Evolutionary conservation across 2,888 invertebrate genomes (phyloP).

Genomic region (Drosophila rubida): DNA sequence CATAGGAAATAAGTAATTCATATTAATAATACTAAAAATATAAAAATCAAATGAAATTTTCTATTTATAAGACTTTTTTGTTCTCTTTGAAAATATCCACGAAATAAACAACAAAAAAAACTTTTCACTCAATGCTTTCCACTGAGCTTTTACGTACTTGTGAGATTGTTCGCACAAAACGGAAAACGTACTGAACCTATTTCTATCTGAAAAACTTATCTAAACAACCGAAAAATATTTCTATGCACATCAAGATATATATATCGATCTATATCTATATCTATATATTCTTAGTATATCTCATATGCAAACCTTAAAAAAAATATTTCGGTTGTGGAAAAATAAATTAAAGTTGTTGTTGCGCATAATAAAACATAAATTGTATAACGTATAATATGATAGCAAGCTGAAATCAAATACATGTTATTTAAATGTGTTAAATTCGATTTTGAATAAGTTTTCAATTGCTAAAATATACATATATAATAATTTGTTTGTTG

Average conservation of each 20-base stretch:
- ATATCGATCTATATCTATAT: not conserved
- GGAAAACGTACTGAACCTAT: conserved; percentile 44
- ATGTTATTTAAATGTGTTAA: too few species aligned
- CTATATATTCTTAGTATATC: not conserved
- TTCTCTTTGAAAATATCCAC: conserved; percentile 33
- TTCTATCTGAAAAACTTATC: conserved; percentile 30
- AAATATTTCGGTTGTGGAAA: not conserved
- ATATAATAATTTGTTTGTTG: not conserved
- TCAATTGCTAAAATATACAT: too few species aligned
- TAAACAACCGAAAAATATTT: conserved; percentile 9
- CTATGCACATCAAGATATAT: not conserved
- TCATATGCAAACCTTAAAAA: not conserved
- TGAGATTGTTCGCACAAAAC: conserved; percentile 51
- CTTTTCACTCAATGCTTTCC: conserved; percentile 35
- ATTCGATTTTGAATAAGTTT: too few species aligned
- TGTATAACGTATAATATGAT: too few species aligned
- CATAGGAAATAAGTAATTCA: not conserved
- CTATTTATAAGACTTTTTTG: conserved; percentile 38
- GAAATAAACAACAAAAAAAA: conserved; percentile 29
- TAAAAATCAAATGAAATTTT: conserved; percentile 7
- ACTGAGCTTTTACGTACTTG: conserved; percentile 48
- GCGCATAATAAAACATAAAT: too few species aligned
- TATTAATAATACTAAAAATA: not conserved
- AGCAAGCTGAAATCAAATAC: too few species aligned
- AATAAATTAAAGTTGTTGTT: not conserved